Evolutionary conservation across 2,888 invertebrate species (phyloP).

Genomic region (Volucella bombylans): DNA sequence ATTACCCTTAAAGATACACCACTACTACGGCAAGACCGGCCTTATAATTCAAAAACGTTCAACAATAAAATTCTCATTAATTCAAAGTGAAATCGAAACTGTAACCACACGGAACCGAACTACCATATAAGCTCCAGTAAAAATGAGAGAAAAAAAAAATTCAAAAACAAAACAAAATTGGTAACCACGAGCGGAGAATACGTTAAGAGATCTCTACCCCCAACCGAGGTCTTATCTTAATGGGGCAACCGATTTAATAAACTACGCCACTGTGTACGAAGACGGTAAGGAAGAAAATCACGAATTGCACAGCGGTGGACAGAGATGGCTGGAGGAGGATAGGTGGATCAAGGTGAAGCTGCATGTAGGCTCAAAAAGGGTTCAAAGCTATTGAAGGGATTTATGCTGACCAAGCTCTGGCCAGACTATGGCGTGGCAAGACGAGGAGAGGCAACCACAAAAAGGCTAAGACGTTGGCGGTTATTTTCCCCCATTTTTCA

Average conservation of each 20-base stretch:
- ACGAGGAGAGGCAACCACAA: neutral
- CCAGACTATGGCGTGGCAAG: conserved; percentile 6
- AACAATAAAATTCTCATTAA: conserved; percentile 65
- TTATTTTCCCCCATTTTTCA: conserved; percentile 20
- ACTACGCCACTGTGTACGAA: conserved; percentile 65
- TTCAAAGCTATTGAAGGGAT: conserved; percentile 58
- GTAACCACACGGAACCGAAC: conserved; percentile 46
- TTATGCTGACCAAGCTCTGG: conserved; percentile 54
- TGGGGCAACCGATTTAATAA: conserved; percentile 65
- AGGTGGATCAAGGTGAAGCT: conserved; percentile 29
- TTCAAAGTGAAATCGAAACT: conserved; percentile 61
- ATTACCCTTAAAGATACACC: conserved; percentile 1
- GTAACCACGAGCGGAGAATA: conserved; percentile 36
- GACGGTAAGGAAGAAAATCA: neutral
- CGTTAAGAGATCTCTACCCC: conserved; percentile 44
- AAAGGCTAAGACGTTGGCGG: conserved; percentile 9
- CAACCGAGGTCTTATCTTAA: conserved; percentile 65
- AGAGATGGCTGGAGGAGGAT: conserved; percentile 45
- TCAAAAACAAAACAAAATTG: too few species aligned
- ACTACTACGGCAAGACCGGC: neutral
- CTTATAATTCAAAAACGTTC: conserved; percentile 22
- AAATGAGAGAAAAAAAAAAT: conserved; percentile 19
- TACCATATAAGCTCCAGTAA: conserved; percentile 57
- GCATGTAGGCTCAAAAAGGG: conserved; percentile 37
- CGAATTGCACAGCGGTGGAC: conserved; percentile 45